Base-by-base conservation (phyloP, 2,888 invertebrate species). In the Rhodophaea formosa region DNA sequence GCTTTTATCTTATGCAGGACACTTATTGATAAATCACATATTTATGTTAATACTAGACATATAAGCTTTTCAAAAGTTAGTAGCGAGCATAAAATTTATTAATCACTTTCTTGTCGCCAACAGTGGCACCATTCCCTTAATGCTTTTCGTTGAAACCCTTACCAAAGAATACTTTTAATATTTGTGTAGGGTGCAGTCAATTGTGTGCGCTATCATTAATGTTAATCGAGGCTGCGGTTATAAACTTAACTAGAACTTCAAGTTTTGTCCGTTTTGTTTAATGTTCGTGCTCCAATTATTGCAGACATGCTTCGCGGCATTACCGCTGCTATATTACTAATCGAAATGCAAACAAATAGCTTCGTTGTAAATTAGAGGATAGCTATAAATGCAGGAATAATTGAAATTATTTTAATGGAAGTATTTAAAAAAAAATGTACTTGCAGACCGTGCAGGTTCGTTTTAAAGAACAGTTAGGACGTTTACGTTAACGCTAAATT, bases 151-250 rank as follows among this genome's bases (percentile, higher is more conserved):
- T 35, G 35, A 35, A 51, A 51, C 51, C 51, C 51, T 51, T 51
- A 35, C 35, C 51, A 16, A 35, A 16, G 39, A 16, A 51, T 51
- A 16, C 35, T 39, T 39, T 32, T 51, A 35, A 39, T 35, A 51
- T 51, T 51, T 51, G 35, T 51, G 35, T 51, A 51, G 51, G 35
- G 39, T 51, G 51, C 51, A 51, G 51, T 35, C 51, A 51, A 51
- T 51, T 51, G 51, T 51, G 35, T 51, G 51, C 51, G 51, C 35
- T 39, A 35, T 51, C 51, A 51, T 51, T 51, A 51, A 51, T 51
- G 51, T 51, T 51, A 17, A 51, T 35, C 17, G 16, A 10, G 51
- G 16, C 35, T 39, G 35, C 51, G 35, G 51, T 51, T 35, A 35
- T 51, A 16, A 17, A 16, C 39, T 51, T 51, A 51, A 51, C 35